These are phyloP conservation scores for Drosophila mojavensis DNA, from an alignment of 1,140 invertebrate species.

Conservation along the genomic window DNA sequence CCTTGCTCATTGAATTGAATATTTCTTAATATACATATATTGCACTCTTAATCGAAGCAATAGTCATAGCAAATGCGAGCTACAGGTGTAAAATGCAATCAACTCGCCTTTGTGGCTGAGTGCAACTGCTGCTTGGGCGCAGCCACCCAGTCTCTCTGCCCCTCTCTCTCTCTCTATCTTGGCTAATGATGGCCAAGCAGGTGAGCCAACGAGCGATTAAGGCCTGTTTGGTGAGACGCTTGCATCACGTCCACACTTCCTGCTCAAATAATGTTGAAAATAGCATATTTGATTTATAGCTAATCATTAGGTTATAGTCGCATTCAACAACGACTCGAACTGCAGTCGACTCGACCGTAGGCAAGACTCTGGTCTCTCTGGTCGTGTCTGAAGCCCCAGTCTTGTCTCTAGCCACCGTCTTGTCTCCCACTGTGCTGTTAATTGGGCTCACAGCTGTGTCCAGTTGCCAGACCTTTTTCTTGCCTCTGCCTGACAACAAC, in stretches of 20 bases:
- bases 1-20: neutral
- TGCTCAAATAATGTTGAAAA: conserved; percentile 80
- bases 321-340: conserved; percentile 24
- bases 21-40: neutral
- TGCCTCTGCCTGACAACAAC: neutral
- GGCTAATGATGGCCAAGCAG: conserved; percentile 66
- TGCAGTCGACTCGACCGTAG: conserved; percentile 13
- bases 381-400: neutral
- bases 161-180: conserved; percentile 31
- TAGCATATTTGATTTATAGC: conserved; percentile 79
- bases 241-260: conserved; percentile 79
- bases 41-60: conserved; percentile 30
- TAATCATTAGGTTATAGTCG: conserved; percentile 78
- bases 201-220: conserved; percentile 59
- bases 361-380: conserved; percentile 1
- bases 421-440: conserved; percentile 77
- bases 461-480: conserved; percentile 33
- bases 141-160: conserved; percentile 49
- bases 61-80: conserved; percentile 71
- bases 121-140: conserved; percentile 29
- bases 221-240: conserved; percentile 60
- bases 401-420: conserved; percentile 18
- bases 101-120: conserved; percentile 29
- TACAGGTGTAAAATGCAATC: conserved; percentile 83
- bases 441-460: conserved; percentile 72